Conservation (phyloP, 2,888 invertebrate species). For the Ophion obscuratus region DNA sequence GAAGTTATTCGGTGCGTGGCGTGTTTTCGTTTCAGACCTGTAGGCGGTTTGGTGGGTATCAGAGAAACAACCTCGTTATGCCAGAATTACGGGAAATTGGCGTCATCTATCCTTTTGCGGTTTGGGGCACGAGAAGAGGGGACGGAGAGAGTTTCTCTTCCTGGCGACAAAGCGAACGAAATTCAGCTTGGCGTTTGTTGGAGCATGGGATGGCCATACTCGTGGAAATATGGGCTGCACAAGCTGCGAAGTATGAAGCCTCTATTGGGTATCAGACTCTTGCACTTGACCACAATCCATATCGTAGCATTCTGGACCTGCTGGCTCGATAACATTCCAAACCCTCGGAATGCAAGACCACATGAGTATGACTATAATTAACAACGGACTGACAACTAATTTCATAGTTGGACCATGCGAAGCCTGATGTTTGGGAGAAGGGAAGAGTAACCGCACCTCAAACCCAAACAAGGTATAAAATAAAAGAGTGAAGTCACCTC, state of each 20-base stretch:
- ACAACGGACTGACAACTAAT: constrained; percentile 53
- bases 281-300: constrained; percentile 34
- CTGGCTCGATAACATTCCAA: constrained; percentile 22
- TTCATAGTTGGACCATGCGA: constrained; percentile 5
- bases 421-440: not conserved
- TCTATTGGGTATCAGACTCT: constrained; percentile 59
- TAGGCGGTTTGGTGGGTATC: not conserved
- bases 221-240: constrained; percentile 65
- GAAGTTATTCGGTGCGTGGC: not conserved
- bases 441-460: not conserved
- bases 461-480: not conserved
- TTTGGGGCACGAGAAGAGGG: not conserved
- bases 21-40: not conserved
- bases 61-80: not conserved
- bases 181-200: constrained; percentile 16
- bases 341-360: constrained; percentile 36
- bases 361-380: constrained; percentile 41
- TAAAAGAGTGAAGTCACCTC: not conserved
- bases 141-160: constrained; percentile 28
- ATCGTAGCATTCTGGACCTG: not conserved
- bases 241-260: constrained; percentile 61
- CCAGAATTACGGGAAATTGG: not conserved
- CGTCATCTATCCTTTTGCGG: not conserved
- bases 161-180: constrained; percentile 1
- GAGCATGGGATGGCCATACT: constrained; percentile 43